Base-by-base conservation (phyloP, 2,888 invertebrate genomes). In the Agrilus cyanescens region DNA sequence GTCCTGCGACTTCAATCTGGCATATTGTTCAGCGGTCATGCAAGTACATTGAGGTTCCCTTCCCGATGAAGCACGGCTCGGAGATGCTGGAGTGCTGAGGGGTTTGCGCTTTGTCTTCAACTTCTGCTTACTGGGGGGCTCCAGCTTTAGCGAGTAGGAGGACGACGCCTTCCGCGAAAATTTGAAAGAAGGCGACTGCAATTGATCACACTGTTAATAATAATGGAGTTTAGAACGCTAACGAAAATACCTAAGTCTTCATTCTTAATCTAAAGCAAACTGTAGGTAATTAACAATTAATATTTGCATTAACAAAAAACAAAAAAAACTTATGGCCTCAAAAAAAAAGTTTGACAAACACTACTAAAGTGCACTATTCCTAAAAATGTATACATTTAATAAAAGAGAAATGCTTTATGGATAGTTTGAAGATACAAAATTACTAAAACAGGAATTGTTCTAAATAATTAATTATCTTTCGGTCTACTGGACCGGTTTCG, bases 131-230 rank as follows among this genome's bases (percentile, higher is more conserved):
- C 76, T 82, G 51, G 86, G 85, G 49, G 88, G 86, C 66, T 94
- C 94, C 73, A 91, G 74, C 74, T 89, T 89, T 67, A 95, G 79
- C 63, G 93, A 94, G 74, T 93, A 94, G 67, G 93, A 93, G 60
- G 93, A 93, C 57, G 93, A 90, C 62, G 93, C 91, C 78, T 95
- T 95, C 70, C 94, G 82, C 68, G 91, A 89, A 76, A 93, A 93
- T 78, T 93, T 93, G 82, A 91, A 94, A 72, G 91, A 88, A 67
- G 91, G 93, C 74, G 89, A 91, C 94, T 94, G 84, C 71, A 82
- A 80, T 70, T 73, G 69, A 72, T 75, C 74, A 73, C 72, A 75
- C 74, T 75, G 59, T 62, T 56, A 59, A 61, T 60, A 64, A 60
- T 64, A 59, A 62, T 61, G 58, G 59, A 58, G 56, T 54, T 60